Evolutionary conservation across 2,113 vertebrate genomes (phyloP), one percentile per base, ranked within the genome.

Genomic region (Coreoperca whiteheadi): DNA sequence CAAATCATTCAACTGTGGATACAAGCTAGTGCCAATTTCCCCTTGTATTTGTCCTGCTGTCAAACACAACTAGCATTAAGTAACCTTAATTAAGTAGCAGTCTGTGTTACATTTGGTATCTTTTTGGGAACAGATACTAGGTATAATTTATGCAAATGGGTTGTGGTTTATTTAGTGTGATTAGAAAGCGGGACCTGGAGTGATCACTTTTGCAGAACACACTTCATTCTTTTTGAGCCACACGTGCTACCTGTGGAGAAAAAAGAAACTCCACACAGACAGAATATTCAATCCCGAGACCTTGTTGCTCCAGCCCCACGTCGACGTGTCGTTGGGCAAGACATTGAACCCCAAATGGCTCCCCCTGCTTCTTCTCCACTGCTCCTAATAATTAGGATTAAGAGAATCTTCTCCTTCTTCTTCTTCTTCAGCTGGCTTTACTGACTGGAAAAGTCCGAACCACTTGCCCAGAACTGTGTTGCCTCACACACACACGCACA

Each of bases 381-480:
- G n/a, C n/a, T n/a, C n/a, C n/a, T n/a, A n/a, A n/a, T n/a, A n/a
- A n/a, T n/a, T n/a, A n/a, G n/a, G n/a, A n/a, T n/a, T n/a, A n/a
- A n/a, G n/a, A n/a, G n/a, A n/a, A n/a, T n/a, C n/a, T n/a, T n/a
- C n/a, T n/a, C n/a, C n/a, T n/a, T n/a, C n/a, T n/a, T n/a, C n/a
- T n/a, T n/a, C n/a, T n/a, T n/a, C n/a, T n/a, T n/a, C n/a, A n/a
- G n/a, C n/a, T n/a, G 87, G 82, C 72, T 81, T 18, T n/a, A 39
- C 64, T 32, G 37, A 66, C 43, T 25, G 60, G 16, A 60, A 21
- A 53, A 50, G 37, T 46, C 43, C 5, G 16, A 57, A 51, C 32
- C 64, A 18, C 70, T 70, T 25, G n/a, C 32, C 57, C 82, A 65
- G 67, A 74, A 50, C 54, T 64, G 57, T 53, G 28, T 2, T 25